Evolutionary conservation across 2,797 vertebrate species (phyloP), one percentile per base, ranked within the genome.

Genomic region (Sphenopsis melanotis): DNA sequence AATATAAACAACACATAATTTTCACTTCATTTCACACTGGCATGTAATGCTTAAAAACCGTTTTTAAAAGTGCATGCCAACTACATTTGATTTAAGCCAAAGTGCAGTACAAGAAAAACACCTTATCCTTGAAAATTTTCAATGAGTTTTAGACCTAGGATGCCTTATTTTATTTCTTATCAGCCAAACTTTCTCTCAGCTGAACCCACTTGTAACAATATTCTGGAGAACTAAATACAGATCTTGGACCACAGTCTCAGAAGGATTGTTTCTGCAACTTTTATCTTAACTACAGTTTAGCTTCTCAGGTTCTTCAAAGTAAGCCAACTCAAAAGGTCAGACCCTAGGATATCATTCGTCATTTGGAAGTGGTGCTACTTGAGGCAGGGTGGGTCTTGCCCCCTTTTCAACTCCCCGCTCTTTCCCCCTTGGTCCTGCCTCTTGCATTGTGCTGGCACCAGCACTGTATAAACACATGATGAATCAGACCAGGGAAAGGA

Each of bases 1-100:
- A 95, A 94, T 95, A 82, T 88, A 97, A 96, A 90, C 59, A 94
- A 82, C 93, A 93, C 53, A 4, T 83, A 90, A 86, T 93, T 96
- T 96, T 95, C 77, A 81, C 72, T 93, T 91, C 83, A 90, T 82
- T 91, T 86, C 74, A 81, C 65, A 36, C 64, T 85, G 81, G 32
- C 49, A 79, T 74, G 41, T 77, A 84, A 50, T 83, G 34, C 87
- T 92, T 93, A 83, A 95, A 95, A 95, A 55, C 61, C 59, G 50
- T 47, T 83, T 95, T 94, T 70, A 49, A 56, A 86, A 86, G 59
- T 75, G 30, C 32, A 49, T 66, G 87, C 79, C 76, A 94, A 27
- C 65, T 86, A 46, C 61, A 42, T 80, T 88, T 95, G 66, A 91
- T 93, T 78, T 91, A 63, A 94, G 55, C 36, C 47, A 78, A 23